phyloP scores from a whole-genome alignment of 2,797 vertebrate genomes.

The Neopelma chrysocephalum region DNA sequence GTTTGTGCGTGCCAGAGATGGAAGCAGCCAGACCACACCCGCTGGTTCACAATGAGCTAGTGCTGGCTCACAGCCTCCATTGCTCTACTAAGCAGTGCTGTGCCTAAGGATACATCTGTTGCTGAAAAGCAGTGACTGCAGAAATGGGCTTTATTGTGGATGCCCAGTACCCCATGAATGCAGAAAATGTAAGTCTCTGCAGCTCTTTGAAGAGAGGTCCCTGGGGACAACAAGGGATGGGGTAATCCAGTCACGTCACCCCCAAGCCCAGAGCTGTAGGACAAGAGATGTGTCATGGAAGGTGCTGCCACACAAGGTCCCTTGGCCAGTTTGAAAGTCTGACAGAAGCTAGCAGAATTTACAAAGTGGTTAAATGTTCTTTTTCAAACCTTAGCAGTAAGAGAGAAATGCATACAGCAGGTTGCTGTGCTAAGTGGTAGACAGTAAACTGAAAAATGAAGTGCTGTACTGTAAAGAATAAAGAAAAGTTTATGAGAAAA shows the following conservation, averaged over 20 bases:
- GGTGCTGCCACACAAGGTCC: background rate
- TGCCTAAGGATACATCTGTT: background rate
- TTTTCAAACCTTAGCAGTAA: background rate
- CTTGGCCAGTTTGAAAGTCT: background rate
- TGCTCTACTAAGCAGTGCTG: background rate
- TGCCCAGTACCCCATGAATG: rapidly evolving
- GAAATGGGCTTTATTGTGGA: background rate
- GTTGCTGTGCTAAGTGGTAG: background rate
- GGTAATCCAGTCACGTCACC: background rate
- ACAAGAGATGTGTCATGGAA: background rate
- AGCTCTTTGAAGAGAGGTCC: background rate
- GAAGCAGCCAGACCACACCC: background rate
- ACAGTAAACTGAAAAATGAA: background rate
- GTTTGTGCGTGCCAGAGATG: background rate
- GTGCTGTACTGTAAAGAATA: background rate
- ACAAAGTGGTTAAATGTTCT: background rate
- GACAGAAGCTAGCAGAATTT: background rate
- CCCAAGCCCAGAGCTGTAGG: background rate
- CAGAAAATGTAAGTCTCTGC: rapidly evolving
- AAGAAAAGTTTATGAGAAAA: background rate
- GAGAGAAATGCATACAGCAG: background rate
- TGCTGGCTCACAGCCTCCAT: background rate
- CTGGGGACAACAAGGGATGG: background rate
- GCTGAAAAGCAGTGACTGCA: background rate
- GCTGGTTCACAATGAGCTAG: background rate